Evolutionary conservation across 2,797 vertebrate species (phyloP), one percentile per base, ranked within the genome.

Genomic region (Salmo trutta): DNA sequence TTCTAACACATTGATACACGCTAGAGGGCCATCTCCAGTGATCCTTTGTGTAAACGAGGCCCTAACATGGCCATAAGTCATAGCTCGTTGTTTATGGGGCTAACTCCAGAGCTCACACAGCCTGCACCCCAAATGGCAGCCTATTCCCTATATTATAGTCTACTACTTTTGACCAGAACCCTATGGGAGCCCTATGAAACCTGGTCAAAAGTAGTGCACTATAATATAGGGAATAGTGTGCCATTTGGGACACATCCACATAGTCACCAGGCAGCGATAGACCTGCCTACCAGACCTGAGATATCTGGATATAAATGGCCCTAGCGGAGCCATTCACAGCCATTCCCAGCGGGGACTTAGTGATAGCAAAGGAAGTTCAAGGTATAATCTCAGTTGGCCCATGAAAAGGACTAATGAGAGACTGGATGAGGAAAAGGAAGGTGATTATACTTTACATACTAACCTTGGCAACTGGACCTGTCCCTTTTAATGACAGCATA

Each of bases 391-490:
- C 86, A 85, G 89, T 85, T 89, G 90, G 91, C 90, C 91, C 90
- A 90, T 89, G 90, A 92, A 90, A 88, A 87, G 89, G 90, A 89
- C 92, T 94, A 94, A 95, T 94, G 93, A 94, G 92, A 85, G 91
- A 93, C 88, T 91, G 93, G 90, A 91, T 88, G 88, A 88, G 89
- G 88, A 85, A 86, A 89, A 88, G 86, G 92, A 87, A 81, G 92
- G 93, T 92, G 93, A 94, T 94, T 94, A 93, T 93, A 93, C 91
- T 95, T 95, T 95, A 95, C 94, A 95, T 95, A 94, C 93, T 93
- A 95, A 95, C 95, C 94, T 95, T 95, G 94, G 93, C 93, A 93
- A 93, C 92, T 89, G 88, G 90, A 88, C 89, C 91, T 92, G 93
- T 94, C 94, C 94, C 29, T 31, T 95, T 94, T 95, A 95, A 95